Conservation (phyloP, 2,113 vertebrate genomes). For the Catharus bicknelli region DNA sequence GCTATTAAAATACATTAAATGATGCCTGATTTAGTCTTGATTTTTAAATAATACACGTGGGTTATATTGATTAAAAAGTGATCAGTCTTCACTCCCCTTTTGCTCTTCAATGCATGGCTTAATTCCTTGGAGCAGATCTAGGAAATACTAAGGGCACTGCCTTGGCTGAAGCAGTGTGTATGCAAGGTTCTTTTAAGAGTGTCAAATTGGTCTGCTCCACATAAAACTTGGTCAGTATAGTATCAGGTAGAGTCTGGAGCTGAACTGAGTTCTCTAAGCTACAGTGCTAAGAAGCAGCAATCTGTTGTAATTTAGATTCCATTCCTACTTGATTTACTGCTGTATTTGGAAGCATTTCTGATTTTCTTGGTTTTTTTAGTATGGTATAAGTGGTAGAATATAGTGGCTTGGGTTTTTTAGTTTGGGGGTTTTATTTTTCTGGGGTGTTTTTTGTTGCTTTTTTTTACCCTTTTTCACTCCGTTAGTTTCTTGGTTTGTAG, state of each 20-base stretch:
- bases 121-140: neutral
- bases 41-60: slow-evolving; percentile 32
- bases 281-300: neutral
- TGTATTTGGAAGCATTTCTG: neutral
- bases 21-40: slow-evolving; percentile 72
- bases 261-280: neutral
- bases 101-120: neutral
- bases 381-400: neutral
- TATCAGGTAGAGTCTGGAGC: neutral
- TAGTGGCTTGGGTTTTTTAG: neutral
- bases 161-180: neutral
- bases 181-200: neutral
- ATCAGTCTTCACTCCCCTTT: neutral
- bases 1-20: slow-evolving; percentile 89
- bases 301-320: neutral
- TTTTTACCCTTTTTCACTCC: neutral
- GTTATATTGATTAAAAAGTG: neutral
- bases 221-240: neutral
- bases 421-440: neutral
- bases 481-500: neutral
- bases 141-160: neutral
- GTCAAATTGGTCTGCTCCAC: neutral
- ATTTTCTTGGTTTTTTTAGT: neutral
- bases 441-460: neutral
- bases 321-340: neutral